A percentile compares a stretch with the other conserved stretches of the same genome.
phyloP scores from a whole-genome alignment of 2,113 vertebrate species.

The Bagarius yarrelli region DNA sequence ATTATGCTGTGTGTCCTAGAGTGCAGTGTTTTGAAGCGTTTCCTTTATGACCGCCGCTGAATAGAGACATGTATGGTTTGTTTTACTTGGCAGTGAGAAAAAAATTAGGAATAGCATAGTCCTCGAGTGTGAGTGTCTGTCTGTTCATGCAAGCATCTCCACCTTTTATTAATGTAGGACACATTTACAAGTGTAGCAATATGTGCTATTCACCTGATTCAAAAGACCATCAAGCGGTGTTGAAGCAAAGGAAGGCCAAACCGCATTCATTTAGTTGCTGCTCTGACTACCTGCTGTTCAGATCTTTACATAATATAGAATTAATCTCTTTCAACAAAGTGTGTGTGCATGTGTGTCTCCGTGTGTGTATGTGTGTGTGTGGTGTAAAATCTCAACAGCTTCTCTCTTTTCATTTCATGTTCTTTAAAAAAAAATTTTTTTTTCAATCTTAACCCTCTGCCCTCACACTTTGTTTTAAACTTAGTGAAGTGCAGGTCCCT shows the following conservation, averaged over 20 bases:
- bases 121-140: constrained; percentile 51
- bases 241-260: constrained; percentile 63
- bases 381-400: constrained; percentile 21
- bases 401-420: constrained; percentile 45
- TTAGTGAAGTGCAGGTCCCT: constrained; percentile 15
- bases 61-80: constrained; percentile 51
- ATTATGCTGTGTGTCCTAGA: constrained; percentile 30
- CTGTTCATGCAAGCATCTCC: constrained; percentile 60
- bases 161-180: constrained; percentile 51
- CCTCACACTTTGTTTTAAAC: constrained; percentile 19
- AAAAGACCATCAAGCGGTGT: constrained; percentile 55
- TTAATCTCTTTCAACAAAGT: constrained; percentile 58
- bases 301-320: constrained; percentile 49
- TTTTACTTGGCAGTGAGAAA: constrained; percentile 42
- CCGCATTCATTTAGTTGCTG: constrained; percentile 59
- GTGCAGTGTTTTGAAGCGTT: constrained; percentile 45
- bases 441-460: background rate
- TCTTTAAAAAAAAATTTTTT: constrained; percentile 1
- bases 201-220: constrained; percentile 62
- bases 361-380: background rate
- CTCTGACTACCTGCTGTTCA: constrained; percentile 56
- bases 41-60: constrained; percentile 49
- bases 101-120: constrained; percentile 45
- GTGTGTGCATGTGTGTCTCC: background rate
- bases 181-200: constrained; percentile 42